phyloP scores from a whole-genome alignment of 2,888 invertebrate species.

The Argynnis bischoffii region DNA sequence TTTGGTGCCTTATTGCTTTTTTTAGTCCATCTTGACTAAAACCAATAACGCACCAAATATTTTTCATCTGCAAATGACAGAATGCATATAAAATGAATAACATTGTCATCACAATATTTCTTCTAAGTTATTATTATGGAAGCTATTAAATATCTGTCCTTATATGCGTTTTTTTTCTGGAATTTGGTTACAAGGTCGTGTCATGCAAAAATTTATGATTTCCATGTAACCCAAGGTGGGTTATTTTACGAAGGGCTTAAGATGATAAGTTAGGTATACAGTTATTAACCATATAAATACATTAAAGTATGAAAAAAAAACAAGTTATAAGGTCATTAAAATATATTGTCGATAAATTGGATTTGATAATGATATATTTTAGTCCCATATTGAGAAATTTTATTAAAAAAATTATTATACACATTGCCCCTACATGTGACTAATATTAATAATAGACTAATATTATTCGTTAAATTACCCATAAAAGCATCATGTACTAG shows the following conservation, averaged over 20 bases:
- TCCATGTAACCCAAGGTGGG: conserved; percentile 10
- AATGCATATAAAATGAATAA: background rate
- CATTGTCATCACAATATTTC: conserved; percentile 11
- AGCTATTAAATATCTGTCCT: background rate
- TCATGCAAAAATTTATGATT: conserved; percentile 11
- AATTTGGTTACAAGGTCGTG: conserved; percentile 18
- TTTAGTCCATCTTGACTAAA: no score
- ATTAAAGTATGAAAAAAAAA: background rate
- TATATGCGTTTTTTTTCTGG: conserved; percentile 7
- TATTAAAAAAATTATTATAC: background rate
- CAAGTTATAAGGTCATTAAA: background rate
- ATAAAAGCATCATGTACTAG: no score
- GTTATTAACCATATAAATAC: conserved; percentile 5
- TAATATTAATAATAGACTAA: no score
- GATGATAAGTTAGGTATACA: background rate
- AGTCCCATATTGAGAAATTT: background rate
- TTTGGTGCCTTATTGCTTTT: no score
- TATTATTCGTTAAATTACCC: no score
- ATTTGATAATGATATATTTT: conserved; percentile 2
- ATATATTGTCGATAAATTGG: background rate
- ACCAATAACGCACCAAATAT: no score
- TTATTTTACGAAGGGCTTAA: conserved; percentile 6
- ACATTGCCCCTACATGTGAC: no score
- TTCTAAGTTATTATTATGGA: conserved; percentile 12
- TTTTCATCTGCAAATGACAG: background rate